Conservation (phyloP, 2,797 vertebrate genomes). For the Platalea minor region DNA sequence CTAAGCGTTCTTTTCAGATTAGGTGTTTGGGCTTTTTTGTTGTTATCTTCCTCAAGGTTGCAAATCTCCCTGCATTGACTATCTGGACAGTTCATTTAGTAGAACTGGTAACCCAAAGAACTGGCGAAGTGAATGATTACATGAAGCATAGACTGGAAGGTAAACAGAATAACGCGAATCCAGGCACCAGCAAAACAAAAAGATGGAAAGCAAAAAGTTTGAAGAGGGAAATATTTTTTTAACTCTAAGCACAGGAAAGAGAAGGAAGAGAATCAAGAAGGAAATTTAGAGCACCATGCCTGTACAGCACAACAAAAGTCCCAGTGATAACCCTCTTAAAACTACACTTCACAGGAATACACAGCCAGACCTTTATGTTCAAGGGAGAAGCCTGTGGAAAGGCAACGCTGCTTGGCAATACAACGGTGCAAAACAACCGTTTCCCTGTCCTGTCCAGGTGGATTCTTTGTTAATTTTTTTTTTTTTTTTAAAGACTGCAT, state of each 20-base stretch:
- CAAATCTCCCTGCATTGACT: background rate
- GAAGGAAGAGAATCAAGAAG: background rate
- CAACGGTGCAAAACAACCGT: fast-evolving
- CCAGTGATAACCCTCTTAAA: background rate
- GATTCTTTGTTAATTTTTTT: background rate
- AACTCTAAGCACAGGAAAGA: background rate
- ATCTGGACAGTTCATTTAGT: background rate
- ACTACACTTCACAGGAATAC: background rate
- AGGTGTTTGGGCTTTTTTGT: background rate
- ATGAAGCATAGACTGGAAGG: background rate
- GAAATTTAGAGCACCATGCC: background rate
- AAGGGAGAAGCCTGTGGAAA: background rate
- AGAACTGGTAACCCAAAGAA: background rate
- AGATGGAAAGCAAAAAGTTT: background rate
- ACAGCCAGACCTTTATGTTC: background rate
- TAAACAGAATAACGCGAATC: background rate
- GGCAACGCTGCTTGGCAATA: background rate
- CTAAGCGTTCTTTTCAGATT: constrained; percentile 2
- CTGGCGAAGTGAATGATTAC: background rate
- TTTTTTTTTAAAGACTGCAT: background rate
- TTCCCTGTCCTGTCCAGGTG: background rate
- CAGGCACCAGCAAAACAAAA: background rate
- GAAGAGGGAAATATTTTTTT: background rate
- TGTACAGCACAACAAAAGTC: background rate
- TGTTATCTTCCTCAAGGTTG: background rate